Conservation (phyloP, 1,140 invertebrate species). For the Listronotus bonariensis region DNA sequence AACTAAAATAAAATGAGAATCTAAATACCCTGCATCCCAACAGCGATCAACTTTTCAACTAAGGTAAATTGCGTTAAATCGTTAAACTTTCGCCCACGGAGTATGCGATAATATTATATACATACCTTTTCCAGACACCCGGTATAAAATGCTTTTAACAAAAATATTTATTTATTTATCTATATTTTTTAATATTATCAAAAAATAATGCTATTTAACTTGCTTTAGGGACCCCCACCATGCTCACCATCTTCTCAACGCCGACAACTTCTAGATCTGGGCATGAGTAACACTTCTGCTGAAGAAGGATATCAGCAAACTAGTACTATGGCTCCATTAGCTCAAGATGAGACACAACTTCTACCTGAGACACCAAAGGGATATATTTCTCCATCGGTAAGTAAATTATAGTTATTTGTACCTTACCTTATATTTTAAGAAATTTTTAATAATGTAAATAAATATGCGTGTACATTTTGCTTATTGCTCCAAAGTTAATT, state of each 20-base stretch:
- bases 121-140: no score
- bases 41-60: no score
- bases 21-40: no score
- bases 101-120: no score
- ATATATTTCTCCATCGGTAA: conserved; percentile 54
- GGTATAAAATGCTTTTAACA: no score
- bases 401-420: conserved; percentile 1
- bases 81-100: no score
- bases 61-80: no score
- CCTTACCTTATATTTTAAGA: no score
- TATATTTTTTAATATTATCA: neutral
- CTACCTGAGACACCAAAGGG: conserved; percentile 47
- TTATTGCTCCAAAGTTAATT: no score
- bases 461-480: no score
- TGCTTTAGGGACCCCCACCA: conserved; percentile 51
- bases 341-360: conserved; percentile 52
- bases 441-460: no score
- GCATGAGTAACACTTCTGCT: conserved; percentile 31
- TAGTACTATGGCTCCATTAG: conserved; percentile 46
- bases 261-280: conserved; percentile 56
- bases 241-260: conserved; percentile 54
- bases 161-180: neutral
- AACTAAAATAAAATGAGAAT: no score
- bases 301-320: conserved; percentile 38
- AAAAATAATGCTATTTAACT: neutral